phyloP scores from a whole-genome alignment of 2,797 vertebrate genomes.

The Huso huso region DNA sequence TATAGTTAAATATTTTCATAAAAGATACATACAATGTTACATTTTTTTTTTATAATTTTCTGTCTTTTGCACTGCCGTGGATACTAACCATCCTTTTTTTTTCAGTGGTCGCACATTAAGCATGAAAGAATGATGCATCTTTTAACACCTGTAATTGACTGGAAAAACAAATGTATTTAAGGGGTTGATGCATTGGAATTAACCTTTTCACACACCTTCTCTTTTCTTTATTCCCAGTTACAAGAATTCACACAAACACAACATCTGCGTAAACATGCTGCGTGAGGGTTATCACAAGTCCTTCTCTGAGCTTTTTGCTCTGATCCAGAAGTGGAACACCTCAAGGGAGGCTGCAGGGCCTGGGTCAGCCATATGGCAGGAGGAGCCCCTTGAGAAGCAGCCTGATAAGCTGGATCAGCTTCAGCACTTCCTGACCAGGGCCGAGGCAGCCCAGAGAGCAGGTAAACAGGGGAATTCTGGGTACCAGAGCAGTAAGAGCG shows the following conservation, averaged over 20 bases:
- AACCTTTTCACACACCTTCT: slow-evolving; percentile 22
- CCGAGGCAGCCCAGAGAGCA: slow-evolving; percentile 67
- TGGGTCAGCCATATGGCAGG: slow-evolving; percentile 87
- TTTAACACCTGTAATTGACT: slow-evolving; percentile 5
- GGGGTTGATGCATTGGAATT: slow-evolving; percentile 34
- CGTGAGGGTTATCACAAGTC: slow-evolving; percentile 62
- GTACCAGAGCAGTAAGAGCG: slow-evolving; percentile 44
- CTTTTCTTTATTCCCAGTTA: slow-evolving; percentile 52
- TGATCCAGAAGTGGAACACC: slow-evolving; percentile 69
- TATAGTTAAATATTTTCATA: neutral
- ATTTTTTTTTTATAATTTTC: slow-evolving; percentile 4
- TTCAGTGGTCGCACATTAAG: neutral
- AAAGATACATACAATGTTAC: neutral
- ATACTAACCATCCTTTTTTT: neutral
- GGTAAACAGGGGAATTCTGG: slow-evolving; percentile 52
- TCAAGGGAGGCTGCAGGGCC: slow-evolving; percentile 75
- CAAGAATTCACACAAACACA: slow-evolving; percentile 74
- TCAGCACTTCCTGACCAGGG: slow-evolving; percentile 67
- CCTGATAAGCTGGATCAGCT: slow-evolving; percentile 79
- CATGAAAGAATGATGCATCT: slow-evolving; percentile 4
- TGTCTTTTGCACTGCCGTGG: neutral
- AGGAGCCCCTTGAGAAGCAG: slow-evolving; percentile 77
- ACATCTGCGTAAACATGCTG: slow-evolving; percentile 76
- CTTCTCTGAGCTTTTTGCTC: slow-evolving; percentile 60
- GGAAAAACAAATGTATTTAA: slow-evolving; percentile 18